These are phyloP conservation scores for Porites rus DNA, from an alignment of 92 coral and sea anemone species.

Conservation along the genomic window DNA sequence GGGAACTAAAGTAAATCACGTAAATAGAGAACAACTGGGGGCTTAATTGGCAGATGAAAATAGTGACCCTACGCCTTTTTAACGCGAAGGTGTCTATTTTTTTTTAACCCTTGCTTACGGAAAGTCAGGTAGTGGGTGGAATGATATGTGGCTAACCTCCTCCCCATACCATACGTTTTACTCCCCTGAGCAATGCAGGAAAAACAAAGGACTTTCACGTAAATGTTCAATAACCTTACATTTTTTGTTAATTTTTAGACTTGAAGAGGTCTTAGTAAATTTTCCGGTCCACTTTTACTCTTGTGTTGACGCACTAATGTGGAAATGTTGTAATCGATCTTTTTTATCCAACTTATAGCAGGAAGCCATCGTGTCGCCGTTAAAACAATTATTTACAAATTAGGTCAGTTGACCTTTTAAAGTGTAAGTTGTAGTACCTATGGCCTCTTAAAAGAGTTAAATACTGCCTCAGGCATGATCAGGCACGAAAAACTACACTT, in stretches of 20 bases:
- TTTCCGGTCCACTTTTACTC: constrained; percentile 17
- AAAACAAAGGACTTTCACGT: not conserved
- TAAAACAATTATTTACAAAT: constrained; percentile 12
- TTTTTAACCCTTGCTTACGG: not conserved
- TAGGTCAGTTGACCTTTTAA: not conserved
- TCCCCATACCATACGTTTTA: not conserved
- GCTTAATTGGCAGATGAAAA: not conserved
- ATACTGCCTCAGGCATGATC: not conserved
- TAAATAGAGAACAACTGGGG: not conserved
- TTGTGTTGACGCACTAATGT: constrained; percentile 4
- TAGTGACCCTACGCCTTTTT: too few species aligned
- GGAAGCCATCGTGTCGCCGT: constrained; percentile 26
- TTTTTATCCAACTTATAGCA: not conserved
- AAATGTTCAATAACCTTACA: not conserved
- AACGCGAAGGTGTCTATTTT: constrained; percentile 1
- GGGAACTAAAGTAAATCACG: constrained; percentile 11
- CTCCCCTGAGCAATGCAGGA: not conserved
- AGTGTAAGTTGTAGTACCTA: not conserved
- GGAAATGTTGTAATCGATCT: constrained; percentile 19
- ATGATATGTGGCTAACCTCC: not conserved
- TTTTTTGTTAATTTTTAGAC: not conserved
- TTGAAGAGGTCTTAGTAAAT: not conserved
- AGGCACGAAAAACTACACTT: constrained; percentile 5
- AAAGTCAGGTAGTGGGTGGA: constrained; percentile 17
- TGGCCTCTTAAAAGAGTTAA: not conserved